Conservation (phyloP, 37 sponge, comb jelly and placozoan species). For the Chondrosia reniformis region DNA sequence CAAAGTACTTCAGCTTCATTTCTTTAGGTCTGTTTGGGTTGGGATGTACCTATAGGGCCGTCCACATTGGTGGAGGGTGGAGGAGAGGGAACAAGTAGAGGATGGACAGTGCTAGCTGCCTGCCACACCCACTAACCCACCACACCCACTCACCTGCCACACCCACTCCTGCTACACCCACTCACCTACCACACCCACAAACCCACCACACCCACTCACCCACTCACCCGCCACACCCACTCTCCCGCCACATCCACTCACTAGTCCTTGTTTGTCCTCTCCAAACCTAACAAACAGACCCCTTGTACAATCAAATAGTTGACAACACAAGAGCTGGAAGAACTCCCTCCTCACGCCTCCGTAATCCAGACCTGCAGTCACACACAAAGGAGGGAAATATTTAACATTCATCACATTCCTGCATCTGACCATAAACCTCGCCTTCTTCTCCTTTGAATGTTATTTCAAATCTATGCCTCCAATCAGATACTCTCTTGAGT, state of each 20-base stretch:
- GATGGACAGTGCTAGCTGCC: neutral
- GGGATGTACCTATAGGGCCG: conserved; percentile 56
- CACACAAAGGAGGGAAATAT: neutral
- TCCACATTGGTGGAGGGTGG: neutral
- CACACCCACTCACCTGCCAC: neutral
- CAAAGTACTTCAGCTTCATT: conserved; percentile 51
- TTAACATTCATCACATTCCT: neutral
- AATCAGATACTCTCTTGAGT: conserved; percentile 44
- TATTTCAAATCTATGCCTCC: conserved; percentile 59
- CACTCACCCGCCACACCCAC: neutral
- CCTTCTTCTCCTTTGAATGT: conserved; percentile 77
- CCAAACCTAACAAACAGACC: conserved; percentile 64
- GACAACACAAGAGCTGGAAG: conserved; percentile 55
- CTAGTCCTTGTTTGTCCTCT: conserved; percentile 45
- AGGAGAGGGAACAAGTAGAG: neutral
- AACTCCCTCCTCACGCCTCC: conserved; percentile 86
- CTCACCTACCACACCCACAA: neutral
- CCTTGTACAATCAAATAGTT: conserved; percentile 66
- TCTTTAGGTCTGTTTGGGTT: conserved; percentile 31
- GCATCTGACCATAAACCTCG: conserved; percentile 5
- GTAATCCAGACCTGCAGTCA: conserved; percentile 65
- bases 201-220: neutral
- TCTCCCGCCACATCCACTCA: neutral
- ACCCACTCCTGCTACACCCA: neutral
- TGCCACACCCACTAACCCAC: too few species aligned